A percentile compares a stretch with the other conserved stretches of the same genome.
Conservation (phyloP, 2,888 invertebrate genomes). For the Nebria brevicollis region DNA sequence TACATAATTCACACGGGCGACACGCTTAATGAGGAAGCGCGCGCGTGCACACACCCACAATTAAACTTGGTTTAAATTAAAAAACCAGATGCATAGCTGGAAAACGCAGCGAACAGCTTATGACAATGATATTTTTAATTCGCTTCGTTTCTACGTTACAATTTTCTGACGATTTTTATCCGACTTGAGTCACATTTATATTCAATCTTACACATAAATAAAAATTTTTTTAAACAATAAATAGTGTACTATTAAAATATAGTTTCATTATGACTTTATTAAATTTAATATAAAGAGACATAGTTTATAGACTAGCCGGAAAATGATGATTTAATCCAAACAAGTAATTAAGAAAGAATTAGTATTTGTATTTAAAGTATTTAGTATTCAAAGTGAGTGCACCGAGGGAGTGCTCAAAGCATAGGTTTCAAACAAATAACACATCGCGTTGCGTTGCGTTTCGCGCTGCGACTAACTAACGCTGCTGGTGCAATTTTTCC, state of each 20-base stretch:
- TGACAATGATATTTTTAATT: slow-evolving; percentile 11
- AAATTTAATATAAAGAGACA: too few species aligned
- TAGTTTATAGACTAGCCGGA: too few species aligned
- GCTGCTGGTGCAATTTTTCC: background rate
- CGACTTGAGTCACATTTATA: too few species aligned
- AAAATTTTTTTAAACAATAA: too few species aligned
- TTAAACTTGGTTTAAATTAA: slow-evolving; percentile 12
- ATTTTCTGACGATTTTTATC: background rate
- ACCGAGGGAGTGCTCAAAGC: too few species aligned
- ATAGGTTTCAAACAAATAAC: background rate
- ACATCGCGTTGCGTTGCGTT: background rate
- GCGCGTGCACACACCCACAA: slow-evolving; percentile 10
- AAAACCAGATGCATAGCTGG: background rate
- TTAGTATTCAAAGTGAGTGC: too few species aligned
- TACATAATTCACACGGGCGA: slow-evolving; percentile 7
- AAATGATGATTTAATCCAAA: too few species aligned
- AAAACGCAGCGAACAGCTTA: background rate
- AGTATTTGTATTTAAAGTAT: too few species aligned
- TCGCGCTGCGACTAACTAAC: background rate
- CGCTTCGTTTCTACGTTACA: background rate
- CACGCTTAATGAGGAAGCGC: slow-evolving; percentile 11
- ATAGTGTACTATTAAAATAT: too few species aligned
- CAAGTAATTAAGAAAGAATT: too few species aligned
- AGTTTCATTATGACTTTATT: too few species aligned
- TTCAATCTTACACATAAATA: too few species aligned